Evolutionary conservation across 2,113 vertebrate species (phyloP).

Genomic region (Spea multiplicata): DNA sequence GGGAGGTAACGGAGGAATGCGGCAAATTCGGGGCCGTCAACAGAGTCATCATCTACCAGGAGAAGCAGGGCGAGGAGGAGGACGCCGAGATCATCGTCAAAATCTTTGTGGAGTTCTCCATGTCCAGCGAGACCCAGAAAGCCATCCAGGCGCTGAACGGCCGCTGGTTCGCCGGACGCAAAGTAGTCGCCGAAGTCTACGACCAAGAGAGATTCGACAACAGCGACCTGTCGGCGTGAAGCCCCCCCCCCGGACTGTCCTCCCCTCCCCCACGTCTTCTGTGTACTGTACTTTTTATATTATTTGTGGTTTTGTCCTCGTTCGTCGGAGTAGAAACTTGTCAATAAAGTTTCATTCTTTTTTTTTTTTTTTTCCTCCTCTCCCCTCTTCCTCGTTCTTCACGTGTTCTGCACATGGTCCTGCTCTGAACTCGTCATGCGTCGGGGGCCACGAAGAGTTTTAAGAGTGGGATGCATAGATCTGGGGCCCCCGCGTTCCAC

Average conservation of each 20-base stretch:
- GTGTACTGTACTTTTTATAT: conserved; percentile 45
- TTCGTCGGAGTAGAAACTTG: conserved; percentile 7
- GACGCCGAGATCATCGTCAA: conserved; percentile 96
- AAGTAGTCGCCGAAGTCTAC: conserved; percentile 93
- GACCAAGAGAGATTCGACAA: conserved; percentile 97
- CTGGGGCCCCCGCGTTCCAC: no score
- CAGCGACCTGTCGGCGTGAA: conserved; percentile 91
- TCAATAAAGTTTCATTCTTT: conserved; percentile 13
- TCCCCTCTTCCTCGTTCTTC: no score
- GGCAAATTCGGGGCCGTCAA: conserved; percentile 95
- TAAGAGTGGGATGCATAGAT: no score
- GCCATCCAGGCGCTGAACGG: conserved; percentile 96
- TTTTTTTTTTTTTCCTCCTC: not conserved
- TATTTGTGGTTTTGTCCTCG: conserved; percentile 14
- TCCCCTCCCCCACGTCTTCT: conserved; percentile 31
- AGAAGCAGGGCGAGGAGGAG: conserved; percentile 96
- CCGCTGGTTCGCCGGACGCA: conserved; percentile 96
- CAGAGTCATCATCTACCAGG: conserved; percentile 97
- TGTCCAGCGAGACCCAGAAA: conserved; percentile 93
- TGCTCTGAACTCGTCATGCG: no score
- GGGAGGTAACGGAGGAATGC: conserved; percentile 95
- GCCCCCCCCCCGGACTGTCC: conserved; percentile 45
- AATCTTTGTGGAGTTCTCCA: conserved; percentile 97
- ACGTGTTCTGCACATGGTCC: no score
- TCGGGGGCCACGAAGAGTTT: no score